Base-by-base conservation (phyloP, 2,888 invertebrate species). In the Kuschelorhynchus macadamiae region DNA sequence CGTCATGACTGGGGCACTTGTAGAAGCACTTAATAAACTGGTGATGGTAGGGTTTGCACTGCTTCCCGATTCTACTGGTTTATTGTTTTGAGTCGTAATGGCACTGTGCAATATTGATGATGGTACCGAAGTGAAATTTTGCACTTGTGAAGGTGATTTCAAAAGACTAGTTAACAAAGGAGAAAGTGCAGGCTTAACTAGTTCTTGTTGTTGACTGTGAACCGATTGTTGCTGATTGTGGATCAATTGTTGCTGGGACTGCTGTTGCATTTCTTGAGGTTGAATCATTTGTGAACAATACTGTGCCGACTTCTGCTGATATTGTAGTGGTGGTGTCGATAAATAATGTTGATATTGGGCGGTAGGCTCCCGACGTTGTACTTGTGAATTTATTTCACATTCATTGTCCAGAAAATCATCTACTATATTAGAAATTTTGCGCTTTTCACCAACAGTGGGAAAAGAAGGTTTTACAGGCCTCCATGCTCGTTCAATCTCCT, bases 131-230 rank as follows among this genome's bases (percentile, higher is more conserved):
- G 32, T 17, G 4, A 50, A 7, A 74, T 78, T 77, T 70, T 84
- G 82, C 14, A 84, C 81, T 56, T 88, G 87, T 21, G 88, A 87
- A 0, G 89, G 88, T 44, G 91, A 91, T 81, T 95, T 94, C 3
- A 96, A 84, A 33, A 96, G 85, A 46, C 94, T 94, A 7, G 95
- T 94, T 47, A 96, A 85, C 42, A 96, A 83, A 0, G 95, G 95
- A 0, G 91, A 91, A 0, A 90, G 86, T 0, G 88, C 89, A 1
- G 88, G 85, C 65, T 85, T 86, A 2, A 85, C 20, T 2, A 68
- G 41, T 20, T 67, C 67, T 44, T 57, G 68, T 33, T 42, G 55
- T 41, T 50, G 61, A 36, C 4, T 11, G 4, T 20, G 33, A 7
- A 50, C 18, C n/a, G 47, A 44, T 49, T 25, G 39, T 20, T 60